Base-by-base conservation (phyloP, 92 coral and sea anemone genomes). In the Phenganax marumi region DNA sequence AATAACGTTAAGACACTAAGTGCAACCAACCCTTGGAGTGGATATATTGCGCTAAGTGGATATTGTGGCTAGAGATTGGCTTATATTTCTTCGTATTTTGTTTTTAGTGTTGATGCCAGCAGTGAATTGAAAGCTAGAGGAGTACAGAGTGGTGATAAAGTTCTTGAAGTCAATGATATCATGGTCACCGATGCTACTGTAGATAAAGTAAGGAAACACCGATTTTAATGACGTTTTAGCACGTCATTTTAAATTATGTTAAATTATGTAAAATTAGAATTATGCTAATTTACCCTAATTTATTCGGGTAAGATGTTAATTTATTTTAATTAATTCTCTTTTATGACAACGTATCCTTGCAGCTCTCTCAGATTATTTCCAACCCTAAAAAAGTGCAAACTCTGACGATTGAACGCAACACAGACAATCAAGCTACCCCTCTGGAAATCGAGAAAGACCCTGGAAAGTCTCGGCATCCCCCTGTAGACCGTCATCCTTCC, bases 151-250 rank as follows among this genome's bases (percentile, higher is more conserved):
- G 99, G 99, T 24, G 99, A 96, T 77, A 87, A 91, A 70, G 93
- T 96, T 10, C 79, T 96, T 81, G 99, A 96, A 68, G 92, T 92
- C 10, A 96, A 96, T 70, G 80, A 88, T 43, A 86, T 86, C 69
- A 82, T 84, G 70, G 91, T 91, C 22, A 86, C 91, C 33, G 81
- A 88, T 43, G 77, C 71, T 68, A 76, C 87, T 8, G 70, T 91
- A 10, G 95, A 91, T 19, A 88, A 23, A 87, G 94, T 84, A 84
- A 33, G 43, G 5, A 33, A 33, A 33, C 43, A 33, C 43, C 43
- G 43, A 5, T 33, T 33, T 33, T 33, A 33, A 33, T 33, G 43
- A 33, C 43, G 43, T 33, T 33, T 33, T 33, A 33, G 0, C 43
- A 33, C 43, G 43, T 33, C 43, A 33, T 33, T 33, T 33, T 33